Conservation (phyloP, 2,888 invertebrate genomes). For the Mimachlamys varia region DNA sequence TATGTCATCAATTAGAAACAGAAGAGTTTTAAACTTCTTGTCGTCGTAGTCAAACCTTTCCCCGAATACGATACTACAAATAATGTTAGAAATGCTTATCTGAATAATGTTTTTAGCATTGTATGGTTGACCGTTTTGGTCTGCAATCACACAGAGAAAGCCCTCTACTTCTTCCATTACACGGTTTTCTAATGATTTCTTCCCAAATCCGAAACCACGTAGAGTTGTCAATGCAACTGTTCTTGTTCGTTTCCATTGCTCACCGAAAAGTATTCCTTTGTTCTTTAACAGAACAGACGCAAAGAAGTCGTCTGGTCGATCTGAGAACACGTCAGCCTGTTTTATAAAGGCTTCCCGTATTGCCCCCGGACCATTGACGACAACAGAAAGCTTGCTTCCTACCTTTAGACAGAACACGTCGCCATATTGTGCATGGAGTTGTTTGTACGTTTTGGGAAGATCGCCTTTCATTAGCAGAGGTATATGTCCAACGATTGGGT, state of each 20-base stretch:
- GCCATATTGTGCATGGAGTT: background rate
- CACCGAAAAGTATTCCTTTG: background rate
- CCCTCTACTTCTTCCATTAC: background rate
- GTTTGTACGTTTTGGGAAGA: background rate
- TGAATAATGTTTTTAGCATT: background rate
- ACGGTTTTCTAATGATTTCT: background rate
- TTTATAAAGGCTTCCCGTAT: background rate
- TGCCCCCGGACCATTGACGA: background rate
- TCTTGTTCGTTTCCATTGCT: conserved; percentile 1
- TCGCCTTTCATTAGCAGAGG: background rate
- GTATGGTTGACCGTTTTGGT: background rate
- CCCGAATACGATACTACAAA: conserved; percentile 1
- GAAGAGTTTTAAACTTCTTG: background rate
- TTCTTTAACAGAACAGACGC: background rate
- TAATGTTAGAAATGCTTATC: background rate
- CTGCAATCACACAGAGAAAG: background rate
- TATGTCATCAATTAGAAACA: background rate
- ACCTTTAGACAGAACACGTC: background rate
- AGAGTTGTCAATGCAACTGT: background rate
- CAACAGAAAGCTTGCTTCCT: background rate
- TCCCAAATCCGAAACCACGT: background rate
- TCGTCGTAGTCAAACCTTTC: background rate
- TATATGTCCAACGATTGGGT: background rate
- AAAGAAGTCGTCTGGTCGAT: background rate
- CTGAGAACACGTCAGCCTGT: background rate